These are phyloP conservation scores for Epirrhoe tristata DNA, from an alignment of 2,888 invertebrate genomes.

Conservation along the genomic window DNA sequence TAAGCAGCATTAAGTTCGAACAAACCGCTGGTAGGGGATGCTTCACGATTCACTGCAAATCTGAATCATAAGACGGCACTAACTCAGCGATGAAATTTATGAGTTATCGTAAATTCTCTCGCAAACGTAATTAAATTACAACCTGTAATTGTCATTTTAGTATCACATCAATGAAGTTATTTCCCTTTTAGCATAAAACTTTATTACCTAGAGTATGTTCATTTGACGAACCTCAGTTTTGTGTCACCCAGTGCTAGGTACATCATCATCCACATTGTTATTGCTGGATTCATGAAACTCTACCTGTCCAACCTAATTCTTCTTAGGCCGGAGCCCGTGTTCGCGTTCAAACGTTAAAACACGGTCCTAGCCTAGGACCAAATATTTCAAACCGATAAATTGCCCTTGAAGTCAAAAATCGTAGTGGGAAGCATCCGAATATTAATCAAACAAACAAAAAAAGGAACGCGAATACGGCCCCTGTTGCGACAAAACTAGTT, in stretches of 20 bases:
- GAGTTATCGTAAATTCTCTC: conserved; percentile 66
- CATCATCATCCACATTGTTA: not conserved
- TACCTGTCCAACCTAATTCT: not conserved
- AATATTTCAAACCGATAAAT: no score
- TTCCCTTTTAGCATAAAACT: conserved; percentile 39
- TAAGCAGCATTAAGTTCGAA: no score
- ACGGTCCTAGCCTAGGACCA: no score
- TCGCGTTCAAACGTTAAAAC: no score
- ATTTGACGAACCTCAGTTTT: not conserved
- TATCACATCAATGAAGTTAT: conserved; percentile 50
- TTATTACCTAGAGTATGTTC: conserved; percentile 21
- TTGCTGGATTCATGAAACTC: no score
- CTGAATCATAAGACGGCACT: conserved; percentile 63
- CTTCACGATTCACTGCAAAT: conserved; percentile 50
- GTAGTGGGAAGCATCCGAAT: no score
- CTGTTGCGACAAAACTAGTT: no score
- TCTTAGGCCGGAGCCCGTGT: no score
- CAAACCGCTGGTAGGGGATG: conserved; percentile 45
- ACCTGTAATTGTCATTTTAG: conserved; percentile 62
- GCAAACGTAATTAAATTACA: conserved; percentile 60
- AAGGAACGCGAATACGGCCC: no score
- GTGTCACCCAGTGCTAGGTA: not conserved
- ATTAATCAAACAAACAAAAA: no score
- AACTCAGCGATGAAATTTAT: conserved; percentile 64
- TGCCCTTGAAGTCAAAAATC: no score